These are phyloP conservation scores for Neopipo cinnamomea DNA, from an alignment of 2,113 vertebrate species.

Conservation along the genomic window DNA sequence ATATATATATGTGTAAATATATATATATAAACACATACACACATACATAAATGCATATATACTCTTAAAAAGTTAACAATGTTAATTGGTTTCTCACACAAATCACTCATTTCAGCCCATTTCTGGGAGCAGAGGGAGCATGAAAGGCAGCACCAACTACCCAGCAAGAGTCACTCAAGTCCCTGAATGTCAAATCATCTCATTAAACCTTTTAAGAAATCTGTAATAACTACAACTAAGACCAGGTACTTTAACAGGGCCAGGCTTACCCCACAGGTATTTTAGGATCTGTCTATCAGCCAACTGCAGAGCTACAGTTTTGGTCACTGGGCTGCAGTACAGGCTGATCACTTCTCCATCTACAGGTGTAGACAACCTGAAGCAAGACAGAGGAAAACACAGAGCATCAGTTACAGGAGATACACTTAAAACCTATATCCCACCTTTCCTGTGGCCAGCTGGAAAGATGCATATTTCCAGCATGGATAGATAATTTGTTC, in stretches of 20 bases:
- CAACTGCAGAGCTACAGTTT: conserved; percentile 83
- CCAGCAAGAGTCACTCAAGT: neutral
- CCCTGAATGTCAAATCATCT: neutral
- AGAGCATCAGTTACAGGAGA: neutral
- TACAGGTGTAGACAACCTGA: conserved; percentile 78
- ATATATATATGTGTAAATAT: neutral
- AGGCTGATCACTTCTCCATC: conserved; percentile 83
- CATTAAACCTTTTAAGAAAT: neutral
- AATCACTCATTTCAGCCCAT: neutral
- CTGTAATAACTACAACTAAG: neutral
- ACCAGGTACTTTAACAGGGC: neutral
- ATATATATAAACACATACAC: neutral
- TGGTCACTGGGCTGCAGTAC: conserved; percentile 75
- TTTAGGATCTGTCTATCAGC: conserved; percentile 81
- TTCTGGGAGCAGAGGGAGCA: neutral
- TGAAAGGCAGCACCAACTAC: neutral
- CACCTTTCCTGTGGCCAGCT: neutral
- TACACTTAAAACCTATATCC: neutral
- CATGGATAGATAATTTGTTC: neutral
- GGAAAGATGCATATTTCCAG: neutral
- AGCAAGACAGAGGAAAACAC: neutral
- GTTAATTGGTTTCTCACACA: neutral
- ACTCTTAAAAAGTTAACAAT: neutral
- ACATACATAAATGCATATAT: neutral
- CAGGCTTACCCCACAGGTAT: conserved; percentile 84